Percentiles rank a stretch among this genome's conserved stretches.
These are phyloP conservation scores for Chiridota heheva DNA, from an alignment of 35 echinoderm and acorn worm genomes.

Conservation along the genomic window DNA sequence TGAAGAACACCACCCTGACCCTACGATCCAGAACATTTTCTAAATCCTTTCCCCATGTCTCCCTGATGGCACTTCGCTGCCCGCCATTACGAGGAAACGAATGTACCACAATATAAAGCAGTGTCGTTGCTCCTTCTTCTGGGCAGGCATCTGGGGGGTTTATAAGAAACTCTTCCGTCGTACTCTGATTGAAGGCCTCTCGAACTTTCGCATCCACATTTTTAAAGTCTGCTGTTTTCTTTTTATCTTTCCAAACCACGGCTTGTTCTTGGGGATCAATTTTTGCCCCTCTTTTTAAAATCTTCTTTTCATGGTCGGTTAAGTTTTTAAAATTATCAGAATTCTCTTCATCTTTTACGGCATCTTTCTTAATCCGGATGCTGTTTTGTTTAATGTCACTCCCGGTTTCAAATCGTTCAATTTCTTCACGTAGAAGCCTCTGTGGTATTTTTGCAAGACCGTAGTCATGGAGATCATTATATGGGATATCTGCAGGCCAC, in stretches of 20 bases:
- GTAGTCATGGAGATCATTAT: slow-evolving; percentile 20
- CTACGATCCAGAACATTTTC: slow-evolving; percentile 28
- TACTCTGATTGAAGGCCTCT: not conserved
- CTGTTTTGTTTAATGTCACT: not conserved
- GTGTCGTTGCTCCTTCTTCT: slow-evolving; percentile 17
- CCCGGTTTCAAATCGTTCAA: not conserved
- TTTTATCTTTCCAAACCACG: slow-evolving; percentile 44
- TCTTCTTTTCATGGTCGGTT: slow-evolving; percentile 10
- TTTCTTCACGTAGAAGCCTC: not conserved
- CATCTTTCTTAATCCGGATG: not conserved
- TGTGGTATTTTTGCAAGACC: not conserved
- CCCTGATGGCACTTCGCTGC: slow-evolving; percentile 43
- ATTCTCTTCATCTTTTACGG: not conserved
- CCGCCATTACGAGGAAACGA: slow-evolving; percentile 36
- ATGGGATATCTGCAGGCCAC: slow-evolving; percentile 34
- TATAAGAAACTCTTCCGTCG: slow-evolving; percentile 32
- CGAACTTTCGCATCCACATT: not conserved
- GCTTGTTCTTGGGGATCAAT: not conserved
- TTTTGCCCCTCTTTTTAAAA: not conserved
- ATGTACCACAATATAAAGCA: slow-evolving; percentile 40
- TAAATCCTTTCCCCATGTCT: slow-evolving; percentile 30
- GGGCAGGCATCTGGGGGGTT: slow-evolving; percentile 8
- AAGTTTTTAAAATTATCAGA: slow-evolving; percentile 41
- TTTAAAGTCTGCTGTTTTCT: not conserved
- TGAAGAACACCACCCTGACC: slow-evolving; percentile 37